Percentiles rank a stretch among this genome's conserved stretches.
Evolutionary conservation across 2,113 vertebrate species (phyloP).

Genomic region (Lepus timidus): DNA sequence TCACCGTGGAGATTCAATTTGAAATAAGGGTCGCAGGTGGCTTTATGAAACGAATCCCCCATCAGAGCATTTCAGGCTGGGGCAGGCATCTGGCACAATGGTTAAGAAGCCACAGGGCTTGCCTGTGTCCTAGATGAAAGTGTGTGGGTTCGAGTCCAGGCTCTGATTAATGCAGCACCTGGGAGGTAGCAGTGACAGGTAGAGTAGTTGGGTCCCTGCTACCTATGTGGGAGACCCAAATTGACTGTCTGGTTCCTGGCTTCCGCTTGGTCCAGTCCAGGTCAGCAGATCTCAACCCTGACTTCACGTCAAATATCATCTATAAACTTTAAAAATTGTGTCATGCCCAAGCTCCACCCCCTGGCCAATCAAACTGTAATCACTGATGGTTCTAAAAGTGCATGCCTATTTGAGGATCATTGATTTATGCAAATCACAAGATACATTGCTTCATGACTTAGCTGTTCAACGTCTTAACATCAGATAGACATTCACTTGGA

Average conservation of each 20-base stretch:
- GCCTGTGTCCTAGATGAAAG: no score
- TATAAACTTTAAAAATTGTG: background rate
- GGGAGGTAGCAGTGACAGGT: no score
- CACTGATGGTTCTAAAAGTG: background rate
- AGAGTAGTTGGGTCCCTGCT: no score
- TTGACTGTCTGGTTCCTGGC: no score
- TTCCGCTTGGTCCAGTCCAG: no score
- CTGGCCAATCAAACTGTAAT: background rate
- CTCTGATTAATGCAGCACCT: no score
- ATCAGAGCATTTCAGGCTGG: background rate
- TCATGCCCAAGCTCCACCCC: background rate
- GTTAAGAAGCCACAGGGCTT: no score
- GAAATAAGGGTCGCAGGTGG: background rate
- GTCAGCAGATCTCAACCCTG: background rate
- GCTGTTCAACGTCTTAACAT: background rate
- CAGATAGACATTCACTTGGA: background rate
- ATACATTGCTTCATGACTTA: background rate
- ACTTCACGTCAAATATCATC: background rate
- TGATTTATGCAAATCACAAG: background rate
- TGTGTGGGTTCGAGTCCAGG: background rate
- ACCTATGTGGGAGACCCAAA: no score
- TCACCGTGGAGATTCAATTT: background rate
- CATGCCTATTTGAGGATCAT: background rate
- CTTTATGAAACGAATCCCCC: background rate
- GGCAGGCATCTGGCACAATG: no score